These are phyloP conservation scores for Leptopterna dolabrata DNA, from an alignment of 2,888 invertebrate genomes.

Conservation along the genomic window DNA sequence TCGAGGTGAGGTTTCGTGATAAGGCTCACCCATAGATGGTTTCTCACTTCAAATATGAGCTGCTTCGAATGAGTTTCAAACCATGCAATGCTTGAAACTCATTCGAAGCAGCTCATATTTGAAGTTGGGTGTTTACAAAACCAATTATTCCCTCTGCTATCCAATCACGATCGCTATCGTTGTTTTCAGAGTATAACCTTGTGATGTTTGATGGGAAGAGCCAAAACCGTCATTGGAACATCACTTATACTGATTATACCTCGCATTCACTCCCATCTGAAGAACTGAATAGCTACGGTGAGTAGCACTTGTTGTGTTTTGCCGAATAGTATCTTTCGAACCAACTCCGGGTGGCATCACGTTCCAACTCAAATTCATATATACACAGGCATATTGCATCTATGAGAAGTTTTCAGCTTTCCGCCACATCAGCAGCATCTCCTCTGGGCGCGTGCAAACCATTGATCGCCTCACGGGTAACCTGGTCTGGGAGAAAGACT, in stretches of 20 bases:
- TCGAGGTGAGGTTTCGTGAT: too few relatives aligned
- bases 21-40: too few relatives aligned
- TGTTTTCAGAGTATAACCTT: slow-evolving; percentile 81
- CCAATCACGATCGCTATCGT: not conserved
- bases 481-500: slow-evolving; percentile 87
- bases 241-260: slow-evolving; percentile 96
- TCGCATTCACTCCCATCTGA: slow-evolving; percentile 83
- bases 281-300: slow-evolving; percentile 83
- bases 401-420: slow-evolving; percentile 72
- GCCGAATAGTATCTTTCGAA: too few relatives aligned
- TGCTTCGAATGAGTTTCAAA: too few relatives aligned
- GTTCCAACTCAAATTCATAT: slow-evolving; percentile 34
- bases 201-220: slow-evolving; percentile 91
- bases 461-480: slow-evolving; percentile 84
- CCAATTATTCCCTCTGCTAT: too few relatives aligned
- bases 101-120: too few relatives aligned
- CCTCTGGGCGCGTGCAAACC: slow-evolving; percentile 86
- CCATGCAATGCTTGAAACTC: too few relatives aligned
- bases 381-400: too few relatives aligned
- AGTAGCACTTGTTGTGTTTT: slow-evolving; percentile 62
- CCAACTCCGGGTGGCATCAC: too few relatives aligned
- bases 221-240: slow-evolving; percentile 88
- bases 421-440: slow-evolving; percentile 90
- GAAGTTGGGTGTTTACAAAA: too few relatives aligned
- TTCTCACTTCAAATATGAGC: too few relatives aligned